These are phyloP conservation scores for Benitochromis conjunctus DNA, from an alignment of 2,113 vertebrate species.

Conservation along the genomic window DNA sequence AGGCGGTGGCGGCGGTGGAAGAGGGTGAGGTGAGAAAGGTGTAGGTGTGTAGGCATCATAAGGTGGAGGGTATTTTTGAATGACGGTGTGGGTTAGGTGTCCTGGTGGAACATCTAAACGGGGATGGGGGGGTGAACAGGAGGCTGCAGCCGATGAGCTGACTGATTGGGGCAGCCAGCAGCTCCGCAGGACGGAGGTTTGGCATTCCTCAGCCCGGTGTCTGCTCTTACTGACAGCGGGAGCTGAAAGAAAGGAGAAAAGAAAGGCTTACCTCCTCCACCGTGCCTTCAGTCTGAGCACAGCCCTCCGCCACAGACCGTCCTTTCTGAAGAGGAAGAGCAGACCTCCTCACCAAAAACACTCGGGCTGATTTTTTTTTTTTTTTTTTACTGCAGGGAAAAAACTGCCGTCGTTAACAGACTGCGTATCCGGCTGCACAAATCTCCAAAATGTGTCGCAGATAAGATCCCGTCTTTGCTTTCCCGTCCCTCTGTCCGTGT, in stretches of 20 bases:
- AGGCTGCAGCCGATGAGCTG: constrained; percentile 3
- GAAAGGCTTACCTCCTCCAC: constrained; percentile 44
- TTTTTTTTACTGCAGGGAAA: constrained; percentile 6
- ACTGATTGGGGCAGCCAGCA: background rate
- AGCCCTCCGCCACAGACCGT: constrained; percentile 1
- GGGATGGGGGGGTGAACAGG: background rate
- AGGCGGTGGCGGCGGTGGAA: background rate
- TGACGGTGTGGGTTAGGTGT: background rate
- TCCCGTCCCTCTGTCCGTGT: background rate
- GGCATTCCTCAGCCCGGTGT: background rate
- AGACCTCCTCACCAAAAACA: background rate
- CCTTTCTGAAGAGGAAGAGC: constrained; percentile 32
- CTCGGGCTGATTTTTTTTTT: background rate
- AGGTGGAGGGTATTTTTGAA: background rate
- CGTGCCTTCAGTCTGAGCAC: constrained; percentile 25
- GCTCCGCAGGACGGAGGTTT: background rate
- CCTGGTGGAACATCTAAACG: background rate
- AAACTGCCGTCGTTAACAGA: constrained; percentile 16
- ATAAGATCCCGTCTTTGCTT: background rate
- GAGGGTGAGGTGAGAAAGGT: background rate
- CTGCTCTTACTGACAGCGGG: background rate
- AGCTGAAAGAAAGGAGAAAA: background rate
- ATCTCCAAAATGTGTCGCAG: background rate
- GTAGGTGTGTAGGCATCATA: background rate
- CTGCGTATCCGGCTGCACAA: constrained; percentile 1